A percentile compares a stretch with the other conserved stretches of the same genome.
Evolutionary conservation across 2,113 vertebrate genomes (phyloP).

Genomic region (Octodon degus): DNA sequence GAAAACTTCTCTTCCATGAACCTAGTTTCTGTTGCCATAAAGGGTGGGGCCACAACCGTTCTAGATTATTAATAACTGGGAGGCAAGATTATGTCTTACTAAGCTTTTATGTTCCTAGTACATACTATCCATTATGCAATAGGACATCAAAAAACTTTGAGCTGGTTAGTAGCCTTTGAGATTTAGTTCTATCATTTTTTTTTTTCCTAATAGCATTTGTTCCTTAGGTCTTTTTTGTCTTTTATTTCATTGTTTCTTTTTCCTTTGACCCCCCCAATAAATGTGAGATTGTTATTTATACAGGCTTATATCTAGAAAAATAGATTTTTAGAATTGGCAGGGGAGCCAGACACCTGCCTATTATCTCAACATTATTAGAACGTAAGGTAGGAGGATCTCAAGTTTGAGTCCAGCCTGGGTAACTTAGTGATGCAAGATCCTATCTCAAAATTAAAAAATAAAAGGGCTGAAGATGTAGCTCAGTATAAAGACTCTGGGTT

Average conservation of each 20-base stretch:
- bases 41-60: background rate
- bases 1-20: background rate
- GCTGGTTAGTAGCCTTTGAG: background rate
- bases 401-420: background rate
- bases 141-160: background rate
- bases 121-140: background rate
- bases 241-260: background rate
- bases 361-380: background rate
- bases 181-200: background rate
- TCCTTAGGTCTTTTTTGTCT: background rate
- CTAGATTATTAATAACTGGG: background rate
- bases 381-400: background rate
- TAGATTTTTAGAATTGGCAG: background rate
- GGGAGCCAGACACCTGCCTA: background rate
- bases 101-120: background rate
- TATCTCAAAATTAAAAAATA: background rate
- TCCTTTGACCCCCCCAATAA: background rate
- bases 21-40: background rate
- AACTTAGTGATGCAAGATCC: background rate
- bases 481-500: background rate
- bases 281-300: background rate
- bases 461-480: background rate
- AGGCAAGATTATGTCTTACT: background rate
- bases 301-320: background rate
- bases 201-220: background rate